These are phyloP conservation scores for Agonum fuliginosum DNA, from an alignment of 2,888 invertebrate genomes.

Conservation along the genomic window DNA sequence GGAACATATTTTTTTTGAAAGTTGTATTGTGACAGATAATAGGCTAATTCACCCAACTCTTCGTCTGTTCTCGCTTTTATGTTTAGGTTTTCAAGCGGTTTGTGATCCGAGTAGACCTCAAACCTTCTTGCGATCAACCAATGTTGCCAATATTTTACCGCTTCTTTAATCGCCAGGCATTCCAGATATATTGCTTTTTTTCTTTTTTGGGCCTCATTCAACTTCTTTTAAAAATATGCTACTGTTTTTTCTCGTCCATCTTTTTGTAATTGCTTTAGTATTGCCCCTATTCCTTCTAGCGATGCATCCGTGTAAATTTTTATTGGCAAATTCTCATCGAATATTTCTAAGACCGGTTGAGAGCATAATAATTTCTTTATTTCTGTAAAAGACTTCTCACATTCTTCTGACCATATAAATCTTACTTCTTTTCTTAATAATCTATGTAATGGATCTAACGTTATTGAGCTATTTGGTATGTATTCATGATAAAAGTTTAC, in stretches of 20 bases:
- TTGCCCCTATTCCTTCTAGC: conserved; percentile 63
- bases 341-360: too few species aligned
- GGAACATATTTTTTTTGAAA: conserved; percentile 62
- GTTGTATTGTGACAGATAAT: conserved; percentile 63
- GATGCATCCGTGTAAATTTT: conserved; percentile 62
- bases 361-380: too few species aligned
- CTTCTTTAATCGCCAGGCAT: conserved; percentile 64
- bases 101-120: conserved; percentile 63
- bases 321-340: conserved; percentile 61
- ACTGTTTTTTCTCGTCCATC: conserved; percentile 63
- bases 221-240: conserved; percentile 63
- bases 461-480: too few species aligned
- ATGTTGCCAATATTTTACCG: conserved; percentile 63
- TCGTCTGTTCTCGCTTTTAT: conserved; percentile 60
- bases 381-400: conserved; percentile 57
- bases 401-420: conserved; percentile 61
- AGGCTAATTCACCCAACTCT: too few species aligned
- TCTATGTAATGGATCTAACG: conserved; percentile 62
- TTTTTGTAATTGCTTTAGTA: conserved; percentile 64
- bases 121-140: conserved; percentile 63
- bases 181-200: conserved; percentile 64
- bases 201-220: conserved; percentile 62
- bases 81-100: conserved; percentile 62
- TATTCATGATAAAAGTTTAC: too few species aligned
- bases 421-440: conserved; percentile 60